Conservation (phyloP, 1,140 invertebrate genomes). For the Phortica variegata region DNA sequence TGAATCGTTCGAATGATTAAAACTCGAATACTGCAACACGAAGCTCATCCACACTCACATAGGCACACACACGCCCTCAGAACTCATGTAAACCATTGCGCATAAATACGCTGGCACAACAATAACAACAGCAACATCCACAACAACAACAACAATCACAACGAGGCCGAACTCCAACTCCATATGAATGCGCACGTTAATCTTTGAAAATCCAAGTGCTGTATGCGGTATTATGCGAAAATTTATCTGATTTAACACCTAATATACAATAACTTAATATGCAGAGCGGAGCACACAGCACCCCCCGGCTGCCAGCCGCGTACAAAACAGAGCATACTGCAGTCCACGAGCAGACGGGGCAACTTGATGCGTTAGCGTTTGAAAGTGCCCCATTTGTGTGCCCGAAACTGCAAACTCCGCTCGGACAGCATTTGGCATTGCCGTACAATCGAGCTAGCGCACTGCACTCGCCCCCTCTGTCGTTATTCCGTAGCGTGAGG, state of each 20-base stretch:
- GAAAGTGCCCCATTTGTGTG: background rate
- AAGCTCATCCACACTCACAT: slow-evolving; percentile 9
- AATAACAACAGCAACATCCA: slow-evolving; percentile 2
- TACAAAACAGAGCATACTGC: slow-evolving; percentile 31
- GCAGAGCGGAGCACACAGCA: too few species aligned
- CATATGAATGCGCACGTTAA: slow-evolving; percentile 51
- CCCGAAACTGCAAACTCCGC: slow-evolving; percentile 11
- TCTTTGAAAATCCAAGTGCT: slow-evolving; percentile 58
- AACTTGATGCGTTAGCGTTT: background rate
- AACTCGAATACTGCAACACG: slow-evolving; percentile 40
- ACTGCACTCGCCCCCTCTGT: slow-evolving; percentile 4
- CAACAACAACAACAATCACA: slow-evolving; percentile 13
- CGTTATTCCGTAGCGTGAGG: slow-evolving; percentile 10
- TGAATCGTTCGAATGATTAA: slow-evolving; percentile 52
- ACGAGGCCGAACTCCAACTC: slow-evolving; percentile 34
- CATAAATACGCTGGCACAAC: slow-evolving; percentile 5
- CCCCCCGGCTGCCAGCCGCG: slow-evolving; percentile 43
- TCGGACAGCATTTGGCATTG: slow-evolving; percentile 7
- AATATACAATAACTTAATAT: slow-evolving; percentile 59
- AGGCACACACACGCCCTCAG: slow-evolving; percentile 18
- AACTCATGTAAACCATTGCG: slow-evolving; percentile 13
- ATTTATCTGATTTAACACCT: slow-evolving; percentile 59
- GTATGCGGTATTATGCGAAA: slow-evolving; percentile 59
- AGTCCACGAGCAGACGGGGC: slow-evolving; percentile 37
- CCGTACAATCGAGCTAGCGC: too few species aligned